These are phyloP conservation scores for Drosophila nebulosa DNA, from an alignment of 1,140 invertebrate species.

Conservation along the genomic window DNA sequence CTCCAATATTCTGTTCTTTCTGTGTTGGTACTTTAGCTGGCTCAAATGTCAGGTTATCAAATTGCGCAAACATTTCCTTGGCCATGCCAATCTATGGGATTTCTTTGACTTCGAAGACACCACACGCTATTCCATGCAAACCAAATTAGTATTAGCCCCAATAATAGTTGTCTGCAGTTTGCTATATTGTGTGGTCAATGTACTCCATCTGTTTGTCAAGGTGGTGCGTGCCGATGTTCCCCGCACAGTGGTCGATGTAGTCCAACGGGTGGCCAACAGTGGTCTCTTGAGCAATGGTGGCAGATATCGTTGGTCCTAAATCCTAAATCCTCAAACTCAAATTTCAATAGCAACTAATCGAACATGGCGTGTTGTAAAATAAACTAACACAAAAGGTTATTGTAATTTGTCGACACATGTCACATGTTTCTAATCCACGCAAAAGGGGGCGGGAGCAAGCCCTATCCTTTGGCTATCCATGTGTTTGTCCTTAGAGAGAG, in stretches of 20 bases:
- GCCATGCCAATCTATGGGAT: constrained; percentile 48
- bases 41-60: constrained; percentile 44
- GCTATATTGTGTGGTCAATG: constrained; percentile 52
- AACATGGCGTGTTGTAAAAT: no score
- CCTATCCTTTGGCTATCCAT: no score
- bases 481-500: no score
- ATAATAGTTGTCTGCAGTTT: constrained; percentile 41
- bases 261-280: constrained; percentile 39
- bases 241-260: constrained; percentile 46
- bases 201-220: constrained; percentile 45
- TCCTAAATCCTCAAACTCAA: no score
- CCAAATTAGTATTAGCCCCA: constrained; percentile 54
- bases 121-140: constrained; percentile 37
- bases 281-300: constrained; percentile 24
- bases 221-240: constrained; percentile 62
- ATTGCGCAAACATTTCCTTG: constrained; percentile 51
- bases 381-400: no score
- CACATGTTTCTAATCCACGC: no score
- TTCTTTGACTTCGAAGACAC: constrained; percentile 67
- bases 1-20: constrained; percentile 50
- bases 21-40: constrained; percentile 66
- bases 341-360: neutral
- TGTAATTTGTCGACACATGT: no score
- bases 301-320: constrained; percentile 4
- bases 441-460: no score